phyloP scores from a whole-genome alignment of 2,797 vertebrate species.

The Sciurus carolinensis region DNA sequence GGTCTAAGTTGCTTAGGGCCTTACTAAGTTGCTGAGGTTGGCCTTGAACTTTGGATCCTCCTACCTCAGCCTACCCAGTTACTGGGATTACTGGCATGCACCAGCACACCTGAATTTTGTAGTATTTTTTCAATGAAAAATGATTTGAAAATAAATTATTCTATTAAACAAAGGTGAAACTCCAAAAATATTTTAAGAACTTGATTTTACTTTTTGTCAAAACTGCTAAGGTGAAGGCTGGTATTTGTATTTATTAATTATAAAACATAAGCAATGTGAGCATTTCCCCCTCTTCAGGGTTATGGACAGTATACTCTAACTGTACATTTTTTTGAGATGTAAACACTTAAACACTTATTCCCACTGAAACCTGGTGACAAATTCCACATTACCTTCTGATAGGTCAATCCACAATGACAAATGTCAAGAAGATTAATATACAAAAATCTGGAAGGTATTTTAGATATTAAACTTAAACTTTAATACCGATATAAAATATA shows the following conservation, averaged over 20 bases:
- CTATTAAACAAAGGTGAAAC: conserved; percentile 62
- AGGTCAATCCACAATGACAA: conserved; percentile 79
- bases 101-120: not conserved
- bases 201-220: conserved; percentile 72
- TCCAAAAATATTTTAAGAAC: conserved; percentile 71
- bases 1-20: too few relatives aligned
- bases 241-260: not conserved
- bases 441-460: conserved; percentile 84
- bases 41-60: too few relatives aligned
- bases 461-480: conserved; percentile 75
- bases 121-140: conserved; percentile 62
- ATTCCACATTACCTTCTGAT: conserved; percentile 56
- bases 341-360: rapidly evolving
- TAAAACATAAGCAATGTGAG: conserved; percentile 17
- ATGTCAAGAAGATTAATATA: conserved; percentile 82
- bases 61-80: too few relatives aligned
- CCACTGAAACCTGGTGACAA: conserved; percentile 35
- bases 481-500: conserved; percentile 74
- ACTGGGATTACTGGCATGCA: too few relatives aligned
- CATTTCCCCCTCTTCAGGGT: conserved; percentile 1
- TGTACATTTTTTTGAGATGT: not conserved
- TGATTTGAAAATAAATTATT: conserved; percentile 62
- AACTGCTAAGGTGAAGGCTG: conserved; percentile 63
- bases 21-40: too few relatives aligned
- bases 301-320: not conserved